Evolutionary conservation across 2,888 invertebrate species (phyloP).

Genomic region (Eristalis arbustorum): DNA sequence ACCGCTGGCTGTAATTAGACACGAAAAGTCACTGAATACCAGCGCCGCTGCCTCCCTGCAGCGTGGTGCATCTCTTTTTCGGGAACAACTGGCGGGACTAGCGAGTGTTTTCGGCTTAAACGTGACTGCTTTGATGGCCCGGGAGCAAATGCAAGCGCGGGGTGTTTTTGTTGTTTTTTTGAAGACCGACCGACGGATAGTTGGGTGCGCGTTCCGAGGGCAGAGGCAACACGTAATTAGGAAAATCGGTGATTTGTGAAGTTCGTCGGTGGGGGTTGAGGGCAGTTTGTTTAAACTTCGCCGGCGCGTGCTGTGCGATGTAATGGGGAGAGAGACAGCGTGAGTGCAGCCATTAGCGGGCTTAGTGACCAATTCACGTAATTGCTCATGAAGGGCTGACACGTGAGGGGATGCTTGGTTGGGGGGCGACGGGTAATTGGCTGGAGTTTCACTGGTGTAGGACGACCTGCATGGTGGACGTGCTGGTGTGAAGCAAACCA

Average conservation of each 20-base stretch:
- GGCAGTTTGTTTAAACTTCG: neutral
- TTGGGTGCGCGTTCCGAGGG: neutral
- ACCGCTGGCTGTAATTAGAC: constrained; percentile 17
- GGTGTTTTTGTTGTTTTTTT: neutral
- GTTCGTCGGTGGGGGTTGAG: constrained; percentile 11
- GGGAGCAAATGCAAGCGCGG: neutral
- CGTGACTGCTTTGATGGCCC: constrained; percentile 7
- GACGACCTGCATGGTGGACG: neutral
- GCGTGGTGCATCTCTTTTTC: neutral
- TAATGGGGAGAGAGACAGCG: constrained; percentile 13
- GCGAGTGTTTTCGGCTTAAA: constrained; percentile 16
- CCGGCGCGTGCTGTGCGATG: neutral
- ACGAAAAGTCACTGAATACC: neutral
- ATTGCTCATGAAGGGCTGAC: constrained; percentile 1
- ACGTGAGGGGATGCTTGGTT: neutral
- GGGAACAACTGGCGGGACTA: neutral
- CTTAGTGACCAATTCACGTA: constrained; percentile 2
- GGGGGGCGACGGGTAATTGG: neutral
- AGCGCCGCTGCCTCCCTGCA: too few species aligned
- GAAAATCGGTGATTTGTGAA: constrained; percentile 47
- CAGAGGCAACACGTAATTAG: constrained; percentile 33
- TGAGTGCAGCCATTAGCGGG: neutral
- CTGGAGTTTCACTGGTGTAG: neutral
- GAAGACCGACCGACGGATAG: neutral
- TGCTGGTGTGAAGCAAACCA: neutral